Conservation (phyloP, 2,797 vertebrate genomes). For the Danio kyathit region DNA sequence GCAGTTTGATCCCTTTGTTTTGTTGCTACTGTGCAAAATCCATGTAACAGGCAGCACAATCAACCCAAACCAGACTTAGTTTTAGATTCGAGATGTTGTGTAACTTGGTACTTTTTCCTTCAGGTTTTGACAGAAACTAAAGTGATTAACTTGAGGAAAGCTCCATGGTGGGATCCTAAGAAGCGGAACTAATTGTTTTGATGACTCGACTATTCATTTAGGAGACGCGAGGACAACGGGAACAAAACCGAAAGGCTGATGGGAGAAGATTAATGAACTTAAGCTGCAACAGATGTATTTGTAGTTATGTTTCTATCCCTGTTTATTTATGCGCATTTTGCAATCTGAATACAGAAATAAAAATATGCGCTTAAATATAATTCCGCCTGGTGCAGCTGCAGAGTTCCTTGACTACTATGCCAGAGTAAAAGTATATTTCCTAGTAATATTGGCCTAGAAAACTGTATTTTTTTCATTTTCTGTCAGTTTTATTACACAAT, state of each 20-base stretch:
- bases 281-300: slow-evolving; percentile 12
- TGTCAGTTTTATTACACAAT: too few relatives aligned
- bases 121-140: slow-evolving; percentile 65
- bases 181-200: slow-evolving; percentile 71
- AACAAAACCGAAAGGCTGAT: slow-evolving; percentile 1
- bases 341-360: too few relatives aligned
- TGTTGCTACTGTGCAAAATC: background rate
- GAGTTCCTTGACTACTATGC: too few relatives aligned
- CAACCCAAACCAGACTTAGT: background rate
- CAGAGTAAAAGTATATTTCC: too few relatives aligned
- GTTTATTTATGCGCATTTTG: too few relatives aligned
- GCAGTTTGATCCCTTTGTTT: background rate
- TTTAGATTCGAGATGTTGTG: slow-evolving; percentile 29
- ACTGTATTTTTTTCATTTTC: too few relatives aligned
- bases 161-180: slow-evolving; percentile 65
- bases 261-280: slow-evolving; percentile 1
- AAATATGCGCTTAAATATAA: too few relatives aligned
- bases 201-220: slow-evolving; percentile 61
- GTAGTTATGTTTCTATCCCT: too few relatives aligned
- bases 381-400: too few relatives aligned
- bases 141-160: slow-evolving; percentile 72
- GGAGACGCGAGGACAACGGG: slow-evolving; percentile 13
- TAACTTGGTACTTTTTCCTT: slow-evolving; percentile 42
- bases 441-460: too few relatives aligned
- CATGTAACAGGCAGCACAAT: background rate